These are phyloP conservation scores for Eunapius fragilis DNA, from an alignment of 37 sponge, comb jelly and placozoan species.

Conservation along the genomic window DNA sequence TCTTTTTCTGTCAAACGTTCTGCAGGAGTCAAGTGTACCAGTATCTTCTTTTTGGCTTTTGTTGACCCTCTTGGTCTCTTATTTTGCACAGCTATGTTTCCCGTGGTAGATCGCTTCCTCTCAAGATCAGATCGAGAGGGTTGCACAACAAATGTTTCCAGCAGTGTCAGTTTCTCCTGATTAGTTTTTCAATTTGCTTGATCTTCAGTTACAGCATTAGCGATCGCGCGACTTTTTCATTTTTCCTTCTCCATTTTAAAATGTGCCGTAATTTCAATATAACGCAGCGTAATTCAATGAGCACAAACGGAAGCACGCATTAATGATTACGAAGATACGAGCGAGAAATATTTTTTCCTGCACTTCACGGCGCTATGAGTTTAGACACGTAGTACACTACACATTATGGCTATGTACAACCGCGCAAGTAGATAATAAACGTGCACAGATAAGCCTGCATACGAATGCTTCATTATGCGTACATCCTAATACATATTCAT, in stretches of 20 bases:
- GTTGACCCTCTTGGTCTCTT: not conserved
- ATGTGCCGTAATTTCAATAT: not conserved
- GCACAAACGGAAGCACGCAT: not conserved
- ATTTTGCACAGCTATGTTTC: not conserved
- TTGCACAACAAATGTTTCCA: not conserved
- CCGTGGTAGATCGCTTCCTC: not conserved
- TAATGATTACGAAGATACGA: not conserved
- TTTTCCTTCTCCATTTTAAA: not conserved
- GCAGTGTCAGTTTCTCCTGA: not conserved
- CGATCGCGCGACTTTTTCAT: not conserved
- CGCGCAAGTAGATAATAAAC: no score
- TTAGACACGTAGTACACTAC: not conserved
- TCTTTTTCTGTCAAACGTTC: not conserved
- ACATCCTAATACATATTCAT: no score
- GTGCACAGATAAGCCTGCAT: no score
- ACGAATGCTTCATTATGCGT: no score
- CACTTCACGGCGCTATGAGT: not conserved
- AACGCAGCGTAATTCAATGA: not conserved
- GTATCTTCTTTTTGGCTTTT: not conserved
- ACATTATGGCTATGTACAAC: no score
- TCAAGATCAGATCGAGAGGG: not conserved
- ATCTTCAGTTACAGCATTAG: not conserved
- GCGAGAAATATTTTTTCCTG: not conserved
- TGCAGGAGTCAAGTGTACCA: not conserved
- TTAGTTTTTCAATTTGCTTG: not conserved